Evolutionary conservation across 92 coral and sea anemone genomes (phyloP).

Genomic region (Paragorgia papillata): DNA sequence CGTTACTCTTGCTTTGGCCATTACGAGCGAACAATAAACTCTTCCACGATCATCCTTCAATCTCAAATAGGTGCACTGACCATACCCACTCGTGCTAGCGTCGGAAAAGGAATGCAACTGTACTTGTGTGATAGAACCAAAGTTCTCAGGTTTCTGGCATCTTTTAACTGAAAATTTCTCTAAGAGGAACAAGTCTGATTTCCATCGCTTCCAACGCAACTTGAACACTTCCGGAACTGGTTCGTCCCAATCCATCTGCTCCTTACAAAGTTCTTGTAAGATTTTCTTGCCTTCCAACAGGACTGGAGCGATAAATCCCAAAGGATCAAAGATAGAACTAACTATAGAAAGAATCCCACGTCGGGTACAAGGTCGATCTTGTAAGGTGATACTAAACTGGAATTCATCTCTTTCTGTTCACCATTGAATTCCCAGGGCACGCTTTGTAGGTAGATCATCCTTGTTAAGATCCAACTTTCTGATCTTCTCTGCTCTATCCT

Average conservation of each 20-base stretch:
- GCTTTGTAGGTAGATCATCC: background rate
- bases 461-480: background rate
- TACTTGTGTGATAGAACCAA: background rate
- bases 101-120: background rate
- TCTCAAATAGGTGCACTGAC: background rate
- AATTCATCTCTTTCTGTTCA: background rate
- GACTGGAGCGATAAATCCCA: background rate
- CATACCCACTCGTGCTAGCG: background rate
- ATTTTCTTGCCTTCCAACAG: background rate
- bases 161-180: background rate
- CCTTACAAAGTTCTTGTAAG: background rate
- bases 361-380: background rate
- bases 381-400: background rate
- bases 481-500: background rate
- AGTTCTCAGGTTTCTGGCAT: background rate
- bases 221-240: background rate
- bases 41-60: background rate
- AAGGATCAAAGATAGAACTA: background rate
- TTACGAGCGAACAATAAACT: background rate
- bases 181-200: background rate
- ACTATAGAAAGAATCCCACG: background rate
- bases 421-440: background rate
- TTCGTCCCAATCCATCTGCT: background rate
- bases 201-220: background rate
- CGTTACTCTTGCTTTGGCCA: background rate